Base-by-base conservation (phyloP, 35 echinoderm and acorn worm genomes). In the Ptychodera flava region DNA sequence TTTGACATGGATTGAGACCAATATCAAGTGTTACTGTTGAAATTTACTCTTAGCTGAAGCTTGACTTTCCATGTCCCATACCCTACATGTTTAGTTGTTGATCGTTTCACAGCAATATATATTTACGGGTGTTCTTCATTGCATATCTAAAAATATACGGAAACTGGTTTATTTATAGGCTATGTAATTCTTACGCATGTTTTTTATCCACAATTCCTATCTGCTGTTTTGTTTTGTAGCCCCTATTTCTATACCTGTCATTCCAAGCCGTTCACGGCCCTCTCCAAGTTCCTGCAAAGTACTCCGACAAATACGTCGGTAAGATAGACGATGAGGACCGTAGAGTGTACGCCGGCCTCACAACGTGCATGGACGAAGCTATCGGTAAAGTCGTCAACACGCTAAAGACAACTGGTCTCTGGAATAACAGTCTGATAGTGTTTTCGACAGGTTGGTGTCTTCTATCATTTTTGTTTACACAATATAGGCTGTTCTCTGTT, bases 401-500 rank as follows among this genome's bases (percentile, higher is more conserved):
- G 28, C 34, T 97, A 0, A 27, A 88, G 32, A n/a, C 85, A 0
- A 52, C 36, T n/a, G 89, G 89, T 16, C 34, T 93, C 0, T 97
- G 91, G 91, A 82, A 97, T 35, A 81, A 97, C 37, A 97, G 91
- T 38, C 32, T 97, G 6, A n/a, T 97, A 1, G 87, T 97, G 28
- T 97, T 97, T 36, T 93, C 91, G 27, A 97, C 91, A 76, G 94
- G 94, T 93, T 83, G 77, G 76, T 85, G n/a, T n/a, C n/a, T n/a
- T n/a, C n/a, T n/a, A n/a, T n/a, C n/a, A n/a, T n/a, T n/a, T n/a
- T n/a, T n/a, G n/a, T n/a, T n/a, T n/a, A n/a, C n/a, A n/a, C n/a
- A n/a, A n/a, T n/a, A n/a, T n/a, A n/a, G n/a, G n/a, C n/a, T n/a
- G n/a, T n/a, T n/a, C n/a, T n/a, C n/a, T n/a, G n/a, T n/a, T n/a